A percentile compares a stretch with the other conserved stretches of the same genome.
Conservation (phyloP, 2,797 vertebrate genomes). For the Eospalax fontanierii region DNA sequence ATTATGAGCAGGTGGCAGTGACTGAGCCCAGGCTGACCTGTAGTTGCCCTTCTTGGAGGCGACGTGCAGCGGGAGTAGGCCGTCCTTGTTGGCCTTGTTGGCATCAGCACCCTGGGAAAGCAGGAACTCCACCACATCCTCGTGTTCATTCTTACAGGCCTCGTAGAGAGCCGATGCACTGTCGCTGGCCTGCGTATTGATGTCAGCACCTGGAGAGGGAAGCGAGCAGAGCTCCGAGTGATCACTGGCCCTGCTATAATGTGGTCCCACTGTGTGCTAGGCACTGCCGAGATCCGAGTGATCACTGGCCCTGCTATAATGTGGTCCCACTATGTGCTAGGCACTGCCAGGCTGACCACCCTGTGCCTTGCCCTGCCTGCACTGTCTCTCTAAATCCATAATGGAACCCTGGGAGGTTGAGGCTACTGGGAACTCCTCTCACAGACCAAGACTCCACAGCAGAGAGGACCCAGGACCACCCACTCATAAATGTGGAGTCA, state of each 20-base stretch:
- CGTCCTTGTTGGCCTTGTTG: constrained; percentile 94
- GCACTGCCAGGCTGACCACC: accelerated
- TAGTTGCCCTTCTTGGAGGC: constrained; percentile 94
- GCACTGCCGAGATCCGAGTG: accelerated
- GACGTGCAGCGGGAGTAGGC: constrained; percentile 95
- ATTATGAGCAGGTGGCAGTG: accelerated
- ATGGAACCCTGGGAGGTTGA: accelerated
- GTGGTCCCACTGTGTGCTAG: accelerated
- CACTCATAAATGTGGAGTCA: not conserved
- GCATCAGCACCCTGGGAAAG: constrained; percentile 95
- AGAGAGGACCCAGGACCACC: not conserved
- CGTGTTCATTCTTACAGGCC: constrained; percentile 94
- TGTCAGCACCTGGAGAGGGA: constrained; percentile 93
- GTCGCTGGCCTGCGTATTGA: constrained; percentile 95
- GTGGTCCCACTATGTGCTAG: accelerated
- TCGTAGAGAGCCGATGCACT: constrained; percentile 94
- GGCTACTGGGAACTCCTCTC: not conserved
- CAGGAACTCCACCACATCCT: constrained; percentile 91
- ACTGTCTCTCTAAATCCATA: not conserved
- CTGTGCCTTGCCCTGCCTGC: accelerated
- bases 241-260: accelerated
- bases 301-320: accelerated
- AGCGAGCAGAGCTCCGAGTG: not conserved
- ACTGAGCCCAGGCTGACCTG: constrained; percentile 89
- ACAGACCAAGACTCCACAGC: not conserved